phyloP scores from a whole-genome alignment of 2,888 invertebrate species.

The Drosophila sordidula region DNA sequence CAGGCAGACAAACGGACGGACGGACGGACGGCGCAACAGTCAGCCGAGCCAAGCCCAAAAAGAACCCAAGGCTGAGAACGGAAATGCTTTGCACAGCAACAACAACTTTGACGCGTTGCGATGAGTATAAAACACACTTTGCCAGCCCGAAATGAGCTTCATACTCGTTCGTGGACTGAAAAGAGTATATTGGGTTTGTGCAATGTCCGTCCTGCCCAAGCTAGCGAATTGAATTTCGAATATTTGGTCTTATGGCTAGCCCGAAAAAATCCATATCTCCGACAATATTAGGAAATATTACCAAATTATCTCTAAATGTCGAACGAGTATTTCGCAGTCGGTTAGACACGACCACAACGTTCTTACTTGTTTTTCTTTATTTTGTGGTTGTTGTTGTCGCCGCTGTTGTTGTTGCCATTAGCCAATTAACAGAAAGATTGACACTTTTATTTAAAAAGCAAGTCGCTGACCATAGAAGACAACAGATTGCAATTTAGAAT shows the following conservation, averaged over 20 bases:
- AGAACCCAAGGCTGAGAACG: constrained; percentile 67
- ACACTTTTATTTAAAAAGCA: constrained; percentile 72
- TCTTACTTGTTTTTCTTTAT: constrained; percentile 7
- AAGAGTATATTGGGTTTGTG: no score
- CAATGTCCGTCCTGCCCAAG: no score
- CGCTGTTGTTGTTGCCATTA: constrained; percentile 47
- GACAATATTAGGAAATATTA: no score
- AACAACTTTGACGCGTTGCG: constrained; percentile 28
- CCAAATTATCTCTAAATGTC: no score
- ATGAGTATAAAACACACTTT: constrained; percentile 50
- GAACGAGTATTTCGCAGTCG: no score
- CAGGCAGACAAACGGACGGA: constrained; percentile 16
- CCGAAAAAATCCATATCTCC: no score
- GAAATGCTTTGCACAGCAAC: constrained; percentile 60
- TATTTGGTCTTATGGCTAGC: no score
- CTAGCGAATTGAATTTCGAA: no score
- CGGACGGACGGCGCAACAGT: constrained; percentile 16
- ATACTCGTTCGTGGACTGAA: no score
- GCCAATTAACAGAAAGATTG: constrained; percentile 79
- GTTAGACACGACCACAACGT: no score
- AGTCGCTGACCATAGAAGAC: constrained; percentile 37
- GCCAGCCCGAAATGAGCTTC: constrained; percentile 27
- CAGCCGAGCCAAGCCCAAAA: constrained; percentile 55
- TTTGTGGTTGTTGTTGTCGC: constrained; percentile 31
- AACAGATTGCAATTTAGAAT: constrained; percentile 72